Conservation (phyloP, 2,797 vertebrate species). For the Mormyrus hasselquistii region DNA sequence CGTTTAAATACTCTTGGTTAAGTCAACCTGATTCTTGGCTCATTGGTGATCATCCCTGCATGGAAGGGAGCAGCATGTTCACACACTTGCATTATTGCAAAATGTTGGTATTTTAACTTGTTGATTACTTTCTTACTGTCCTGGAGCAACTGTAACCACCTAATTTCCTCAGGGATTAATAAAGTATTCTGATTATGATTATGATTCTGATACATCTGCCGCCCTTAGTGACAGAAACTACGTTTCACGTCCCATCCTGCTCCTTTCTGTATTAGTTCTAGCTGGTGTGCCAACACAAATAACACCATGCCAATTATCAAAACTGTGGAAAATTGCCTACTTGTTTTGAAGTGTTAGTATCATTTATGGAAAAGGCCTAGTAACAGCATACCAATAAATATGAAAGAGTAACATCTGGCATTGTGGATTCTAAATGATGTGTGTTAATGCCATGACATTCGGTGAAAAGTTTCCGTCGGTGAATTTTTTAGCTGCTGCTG, state of each 20-base stretch:
- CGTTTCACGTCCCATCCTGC: background rate
- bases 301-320: slow-evolving; percentile 2
- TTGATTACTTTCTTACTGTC: background rate
- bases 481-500: background rate
- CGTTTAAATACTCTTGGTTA: background rate
- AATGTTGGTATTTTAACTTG: background rate
- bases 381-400: background rate
- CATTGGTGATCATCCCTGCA: too few species aligned
- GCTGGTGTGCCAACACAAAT: slow-evolving; percentile 11
- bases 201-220: background rate
- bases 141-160: background rate
- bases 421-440: slow-evolving; percentile 2
- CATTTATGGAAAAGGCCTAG: background rate
- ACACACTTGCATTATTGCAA: background rate
- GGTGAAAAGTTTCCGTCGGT: background rate
- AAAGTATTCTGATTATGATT: background rate
- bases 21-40: background rate
- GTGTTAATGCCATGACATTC: background rate
- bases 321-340: slow-evolving; percentile 1
- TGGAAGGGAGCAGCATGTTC: background rate
- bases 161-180: background rate
- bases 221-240: slow-evolving; percentile 2
- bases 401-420: background rate
- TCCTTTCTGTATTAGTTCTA: slow-evolving; percentile 5
- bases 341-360: background rate